Base-by-base conservation (phyloP, 2,888 invertebrate genomes). In the Thecocarcelia acutangulata region DNA sequence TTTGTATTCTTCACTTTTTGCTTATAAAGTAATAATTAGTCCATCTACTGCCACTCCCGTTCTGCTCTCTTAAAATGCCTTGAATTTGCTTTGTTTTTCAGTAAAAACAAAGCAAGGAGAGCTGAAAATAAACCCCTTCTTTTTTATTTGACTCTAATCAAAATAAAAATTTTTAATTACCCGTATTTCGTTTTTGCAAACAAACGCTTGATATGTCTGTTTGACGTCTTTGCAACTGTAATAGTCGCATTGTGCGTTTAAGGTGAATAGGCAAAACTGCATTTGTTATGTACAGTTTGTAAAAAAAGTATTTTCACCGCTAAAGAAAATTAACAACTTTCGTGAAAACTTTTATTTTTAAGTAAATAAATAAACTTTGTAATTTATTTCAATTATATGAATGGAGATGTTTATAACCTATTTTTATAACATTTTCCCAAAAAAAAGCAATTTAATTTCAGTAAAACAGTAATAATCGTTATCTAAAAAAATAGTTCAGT, bases 121-220 rank as follows among this genome's bases (percentile, higher is more conserved):
- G 8, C 33, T 6, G 24, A 58, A 54, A 54, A 13, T 17, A 48
- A 12, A 37, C 37, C 21, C 33, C 52, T 40, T 58, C 40, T 42
- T 56, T 56, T 24, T 42, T 52, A 13, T 21, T 56, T 21, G n/a
- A 19, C 69, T 33, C 37, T 66, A 70, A 69, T 70, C 69, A 74
- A 79, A 74, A 68, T 61, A 68, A 74, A 79, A 66, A 79, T 69
- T 80, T 80, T 80, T 80, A 80, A 80, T 74, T 80, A 56, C 44
- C 56, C 50, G 70, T 70, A 54, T 63, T 48, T 37, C 13, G 17
- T 58, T 50, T 40, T 72, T 46, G 28, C 6, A 44, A 8, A n/a
- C 56, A n/a, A 33, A 50, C 19, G n/a, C 15, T 44, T 56, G 40
- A 28, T 28, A n/a, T 50, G 19, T 44, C 40, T 44, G 42, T 52